Conservation (phyloP, 1,140 invertebrate genomes). For the Amyelois transitella region DNA sequence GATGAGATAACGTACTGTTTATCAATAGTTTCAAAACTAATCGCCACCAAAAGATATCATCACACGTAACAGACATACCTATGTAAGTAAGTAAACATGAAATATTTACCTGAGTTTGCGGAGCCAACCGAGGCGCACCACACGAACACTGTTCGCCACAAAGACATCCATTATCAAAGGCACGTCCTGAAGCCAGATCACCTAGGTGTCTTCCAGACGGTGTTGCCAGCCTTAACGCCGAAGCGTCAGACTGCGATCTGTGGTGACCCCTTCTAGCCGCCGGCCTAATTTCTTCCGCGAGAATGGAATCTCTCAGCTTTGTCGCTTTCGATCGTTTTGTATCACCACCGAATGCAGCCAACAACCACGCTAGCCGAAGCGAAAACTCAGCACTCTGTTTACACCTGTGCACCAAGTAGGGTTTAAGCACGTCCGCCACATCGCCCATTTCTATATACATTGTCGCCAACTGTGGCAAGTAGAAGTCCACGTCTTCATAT, state of each 20-base stretch:
- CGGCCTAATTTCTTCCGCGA: slow-evolving; percentile 89
- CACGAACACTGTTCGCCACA: slow-evolving; percentile 80
- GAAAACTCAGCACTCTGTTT: slow-evolving; percentile 96
- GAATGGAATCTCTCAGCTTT: slow-evolving; percentile 90
- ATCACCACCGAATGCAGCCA: slow-evolving; percentile 94
- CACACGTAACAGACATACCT: neutral
- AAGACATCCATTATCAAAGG: slow-evolving; percentile 97
- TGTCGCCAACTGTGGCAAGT: slow-evolving; percentile 96
- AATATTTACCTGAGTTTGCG: slow-evolving; percentile 51
- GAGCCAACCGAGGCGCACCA: slow-evolving; percentile 57
- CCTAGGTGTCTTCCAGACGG: slow-evolving; percentile 83
- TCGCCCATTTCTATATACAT: slow-evolving; percentile 99
- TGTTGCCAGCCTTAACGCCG: slow-evolving; percentile 75
- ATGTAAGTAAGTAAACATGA: neutral
- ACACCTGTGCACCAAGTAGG: slow-evolving; percentile 96
- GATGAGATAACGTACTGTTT: neutral
- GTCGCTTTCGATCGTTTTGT: slow-evolving; percentile 90
- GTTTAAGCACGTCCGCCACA: slow-evolving; percentile 94
- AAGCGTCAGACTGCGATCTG: slow-evolving; percentile 94
- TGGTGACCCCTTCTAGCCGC: slow-evolving; percentile 77
- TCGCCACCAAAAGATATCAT: neutral
- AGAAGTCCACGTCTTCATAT: slow-evolving; percentile 95
- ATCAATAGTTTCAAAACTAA: neutral
- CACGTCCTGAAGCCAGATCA: slow-evolving; percentile 93
- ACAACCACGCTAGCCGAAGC: slow-evolving; percentile 94